Evolutionary conservation across 2,888 invertebrate species (phyloP).

Genomic region (Fragum sueziense): DNA sequence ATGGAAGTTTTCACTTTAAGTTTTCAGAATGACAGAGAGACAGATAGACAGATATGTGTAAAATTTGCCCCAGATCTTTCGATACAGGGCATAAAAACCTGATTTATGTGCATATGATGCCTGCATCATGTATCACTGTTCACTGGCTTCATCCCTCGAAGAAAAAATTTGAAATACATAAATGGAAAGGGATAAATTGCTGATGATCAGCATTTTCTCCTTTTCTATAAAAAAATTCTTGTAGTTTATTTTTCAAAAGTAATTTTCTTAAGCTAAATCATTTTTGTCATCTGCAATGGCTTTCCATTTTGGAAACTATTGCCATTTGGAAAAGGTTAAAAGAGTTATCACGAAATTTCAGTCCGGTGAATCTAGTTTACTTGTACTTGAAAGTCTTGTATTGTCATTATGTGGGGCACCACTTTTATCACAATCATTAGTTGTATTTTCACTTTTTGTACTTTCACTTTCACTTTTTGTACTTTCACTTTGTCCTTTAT

Average conservation of each 20-base stretch:
- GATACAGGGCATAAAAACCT: no score
- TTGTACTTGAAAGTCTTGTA: background rate
- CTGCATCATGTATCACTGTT: no score
- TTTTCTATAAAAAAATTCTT: background rate
- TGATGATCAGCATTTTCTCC: background rate
- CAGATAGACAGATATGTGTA: no score
- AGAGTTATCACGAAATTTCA: background rate
- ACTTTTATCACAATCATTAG: background rate
- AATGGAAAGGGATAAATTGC: background rate
- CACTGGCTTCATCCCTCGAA: no score
- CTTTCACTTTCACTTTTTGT: background rate
- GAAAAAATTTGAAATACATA: background rate
- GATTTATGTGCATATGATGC: no score
- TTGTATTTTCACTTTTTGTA: background rate
- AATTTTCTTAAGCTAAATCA: background rate
- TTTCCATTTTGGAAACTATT: background rate
- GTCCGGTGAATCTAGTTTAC: background rate
- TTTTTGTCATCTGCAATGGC: background rate
- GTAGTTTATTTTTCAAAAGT: background rate
- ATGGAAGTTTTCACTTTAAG: no score
- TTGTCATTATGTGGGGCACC: background rate
- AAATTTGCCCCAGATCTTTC: no score
- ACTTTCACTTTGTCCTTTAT: background rate
- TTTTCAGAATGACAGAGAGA: no score
- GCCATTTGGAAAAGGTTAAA: background rate